Conservation (phyloP, 2,113 vertebrate species). For the Smithornis capensis region DNA sequence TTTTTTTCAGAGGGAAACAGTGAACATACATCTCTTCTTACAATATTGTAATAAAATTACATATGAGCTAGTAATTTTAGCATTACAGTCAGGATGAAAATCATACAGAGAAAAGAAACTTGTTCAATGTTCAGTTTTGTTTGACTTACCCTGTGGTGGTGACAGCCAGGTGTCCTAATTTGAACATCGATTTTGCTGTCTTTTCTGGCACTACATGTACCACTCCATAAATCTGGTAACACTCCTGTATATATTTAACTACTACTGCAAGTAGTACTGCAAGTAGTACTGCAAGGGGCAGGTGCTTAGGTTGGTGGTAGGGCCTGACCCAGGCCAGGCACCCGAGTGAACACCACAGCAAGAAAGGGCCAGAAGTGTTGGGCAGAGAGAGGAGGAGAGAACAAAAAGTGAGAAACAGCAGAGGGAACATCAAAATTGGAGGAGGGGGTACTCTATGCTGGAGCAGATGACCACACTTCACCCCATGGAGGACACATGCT, state of each 20-base stretch:
- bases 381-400: background rate
- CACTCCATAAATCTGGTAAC: background rate
- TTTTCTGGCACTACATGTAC: background rate
- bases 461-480: background rate
- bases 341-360: background rate
- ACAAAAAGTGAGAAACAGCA: background rate
- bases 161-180: background rate
- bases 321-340: background rate
- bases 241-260: background rate
- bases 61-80: background rate
- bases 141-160: background rate
- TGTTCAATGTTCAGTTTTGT: background rate
- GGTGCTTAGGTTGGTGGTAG: background rate
- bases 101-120: background rate
- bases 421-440: background rate
- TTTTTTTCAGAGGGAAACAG: background rate
- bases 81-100: background rate
- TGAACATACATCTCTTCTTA: background rate
- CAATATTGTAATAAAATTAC: background rate
- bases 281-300: too few relatives aligned
- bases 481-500: background rate
- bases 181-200: background rate
- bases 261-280: background rate
- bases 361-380: background rate
- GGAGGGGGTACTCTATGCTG: background rate